Percentiles rank a stretch among this genome's conserved stretches.
Conservation (phyloP, 2,797 vertebrate genomes). For the Peromyscus eremicus region DNA sequence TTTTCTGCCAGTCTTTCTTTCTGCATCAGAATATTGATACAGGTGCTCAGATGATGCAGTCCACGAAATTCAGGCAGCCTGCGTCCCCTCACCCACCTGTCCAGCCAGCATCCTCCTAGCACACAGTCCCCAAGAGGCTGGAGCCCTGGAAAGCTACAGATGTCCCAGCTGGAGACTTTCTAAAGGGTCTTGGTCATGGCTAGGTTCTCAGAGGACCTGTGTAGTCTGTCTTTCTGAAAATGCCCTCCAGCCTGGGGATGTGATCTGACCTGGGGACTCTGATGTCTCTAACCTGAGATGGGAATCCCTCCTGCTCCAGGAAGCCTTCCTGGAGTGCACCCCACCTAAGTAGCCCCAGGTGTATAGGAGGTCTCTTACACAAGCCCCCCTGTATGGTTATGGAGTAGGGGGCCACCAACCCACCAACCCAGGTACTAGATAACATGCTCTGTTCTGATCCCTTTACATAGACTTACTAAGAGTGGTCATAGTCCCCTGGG, state of each 20-base stretch:
- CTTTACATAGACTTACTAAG: neutral
- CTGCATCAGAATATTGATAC: neutral
- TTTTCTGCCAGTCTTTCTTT: neutral
- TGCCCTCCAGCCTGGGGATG: neutral
- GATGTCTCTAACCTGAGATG: neutral
- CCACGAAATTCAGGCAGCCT: neutral
- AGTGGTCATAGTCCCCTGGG: fast-evolving
- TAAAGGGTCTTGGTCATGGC: neutral
- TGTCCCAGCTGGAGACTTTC: neutral
- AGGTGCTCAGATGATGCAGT: neutral
- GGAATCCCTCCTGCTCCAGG: neutral
- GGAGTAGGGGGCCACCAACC: neutral
- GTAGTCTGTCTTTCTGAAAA: neutral
- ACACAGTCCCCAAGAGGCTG: neutral
- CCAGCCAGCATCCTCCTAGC: neutral
- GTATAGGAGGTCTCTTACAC: neutral
- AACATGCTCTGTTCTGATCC: fast-evolving
- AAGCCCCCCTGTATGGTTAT: neutral
- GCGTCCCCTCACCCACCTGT: neutral
- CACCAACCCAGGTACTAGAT: neutral
- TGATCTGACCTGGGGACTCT: neutral
- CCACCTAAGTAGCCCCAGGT: neutral
- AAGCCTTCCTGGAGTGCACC: neutral
- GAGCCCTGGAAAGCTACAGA: neutral
- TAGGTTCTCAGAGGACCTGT: neutral